Evolutionary conservation across 1,140 invertebrate genomes (phyloP).

Genomic region (Planococcus citri): DNA sequence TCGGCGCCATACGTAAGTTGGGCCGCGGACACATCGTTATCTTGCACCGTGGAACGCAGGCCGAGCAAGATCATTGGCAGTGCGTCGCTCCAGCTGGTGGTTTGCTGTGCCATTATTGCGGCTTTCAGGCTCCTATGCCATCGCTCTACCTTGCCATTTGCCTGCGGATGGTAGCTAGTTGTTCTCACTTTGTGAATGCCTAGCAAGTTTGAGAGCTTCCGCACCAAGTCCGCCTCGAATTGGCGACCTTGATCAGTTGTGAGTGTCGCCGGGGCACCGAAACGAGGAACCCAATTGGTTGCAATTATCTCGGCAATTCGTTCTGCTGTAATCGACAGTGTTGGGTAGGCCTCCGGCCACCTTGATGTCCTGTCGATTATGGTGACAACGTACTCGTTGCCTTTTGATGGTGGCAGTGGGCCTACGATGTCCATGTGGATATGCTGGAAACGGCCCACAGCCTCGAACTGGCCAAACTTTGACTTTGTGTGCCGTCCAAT

Average conservation of each 20-base stretch:
- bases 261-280: conserved; percentile 31
- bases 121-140: conserved; percentile 35
- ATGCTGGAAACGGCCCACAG: background rate
- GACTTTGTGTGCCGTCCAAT: background rate
- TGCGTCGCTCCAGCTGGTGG: conserved; percentile 25
- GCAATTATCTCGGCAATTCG: background rate
- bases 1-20: conserved; percentile 33
- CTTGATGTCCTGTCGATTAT: conserved; percentile 31
- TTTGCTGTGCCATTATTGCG: conserved; percentile 28
- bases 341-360: conserved; percentile 32
- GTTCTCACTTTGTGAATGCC: conserved; percentile 26
- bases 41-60: conserved; percentile 29
- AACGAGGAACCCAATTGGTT: conserved; percentile 32
- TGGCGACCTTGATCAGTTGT: conserved; percentile 35
- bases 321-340: conserved; percentile 31
- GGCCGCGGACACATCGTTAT: conserved; percentile 30
- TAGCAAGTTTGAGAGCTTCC: background rate
- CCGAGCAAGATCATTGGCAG: conserved; percentile 29
- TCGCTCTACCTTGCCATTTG: conserved; percentile 30
- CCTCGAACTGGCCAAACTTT: background rate
- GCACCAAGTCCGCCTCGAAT: conserved; percentile 30
- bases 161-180: conserved; percentile 33
- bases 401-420: conserved; percentile 28
- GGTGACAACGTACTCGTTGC: conserved; percentile 22
- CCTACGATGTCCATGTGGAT: conserved; percentile 33